phyloP scores from a whole-genome alignment of 2,888 invertebrate species.

The Achlya flavicornis region DNA sequence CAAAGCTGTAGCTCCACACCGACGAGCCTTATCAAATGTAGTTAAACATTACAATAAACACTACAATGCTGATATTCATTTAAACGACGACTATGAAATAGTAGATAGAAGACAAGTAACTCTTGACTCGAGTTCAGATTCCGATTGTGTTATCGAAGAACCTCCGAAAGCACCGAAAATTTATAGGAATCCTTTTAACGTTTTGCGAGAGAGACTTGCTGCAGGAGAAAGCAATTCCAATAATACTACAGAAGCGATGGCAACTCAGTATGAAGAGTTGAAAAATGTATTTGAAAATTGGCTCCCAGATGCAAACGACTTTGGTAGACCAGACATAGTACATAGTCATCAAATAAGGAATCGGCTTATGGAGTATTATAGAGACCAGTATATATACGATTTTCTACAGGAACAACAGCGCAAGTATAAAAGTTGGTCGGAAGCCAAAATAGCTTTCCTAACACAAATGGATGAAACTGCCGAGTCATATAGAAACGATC shows the following conservation, averaged over 20 bases:
- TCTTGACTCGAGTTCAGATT: constrained; percentile 66
- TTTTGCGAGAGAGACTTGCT: constrained; percentile 55
- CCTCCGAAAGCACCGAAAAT: constrained; percentile 42
- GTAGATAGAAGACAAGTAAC: constrained; percentile 56
- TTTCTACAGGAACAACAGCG: constrained; percentile 50
- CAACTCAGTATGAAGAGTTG: constrained; percentile 19
- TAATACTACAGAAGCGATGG: constrained; percentile 17
- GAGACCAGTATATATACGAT: constrained; percentile 58
- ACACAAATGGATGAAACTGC: constrained; percentile 56
- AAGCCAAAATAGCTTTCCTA: constrained; percentile 63
- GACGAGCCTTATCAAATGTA: constrained; percentile 63
- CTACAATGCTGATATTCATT: constrained; percentile 63
- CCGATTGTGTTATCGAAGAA: constrained; percentile 57
- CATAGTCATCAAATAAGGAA: constrained; percentile 33
- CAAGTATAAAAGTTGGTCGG: constrained; percentile 60
- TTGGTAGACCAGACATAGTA: constrained; percentile 63
- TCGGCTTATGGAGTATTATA: constrained; percentile 42
- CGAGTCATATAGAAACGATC: constrained; percentile 40
- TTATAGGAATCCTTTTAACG: constrained; percentile 66
- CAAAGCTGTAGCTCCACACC: constrained; percentile 45
- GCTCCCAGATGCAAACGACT: constrained; percentile 62
- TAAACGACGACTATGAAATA: constrained; percentile 56
- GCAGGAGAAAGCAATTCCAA: constrained; percentile 34
- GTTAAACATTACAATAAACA: constrained; percentile 68
- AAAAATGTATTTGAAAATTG: constrained; percentile 51